Conservation (phyloP, 2,113 vertebrate genomes). For the Cranoglanis bouderius region DNA sequence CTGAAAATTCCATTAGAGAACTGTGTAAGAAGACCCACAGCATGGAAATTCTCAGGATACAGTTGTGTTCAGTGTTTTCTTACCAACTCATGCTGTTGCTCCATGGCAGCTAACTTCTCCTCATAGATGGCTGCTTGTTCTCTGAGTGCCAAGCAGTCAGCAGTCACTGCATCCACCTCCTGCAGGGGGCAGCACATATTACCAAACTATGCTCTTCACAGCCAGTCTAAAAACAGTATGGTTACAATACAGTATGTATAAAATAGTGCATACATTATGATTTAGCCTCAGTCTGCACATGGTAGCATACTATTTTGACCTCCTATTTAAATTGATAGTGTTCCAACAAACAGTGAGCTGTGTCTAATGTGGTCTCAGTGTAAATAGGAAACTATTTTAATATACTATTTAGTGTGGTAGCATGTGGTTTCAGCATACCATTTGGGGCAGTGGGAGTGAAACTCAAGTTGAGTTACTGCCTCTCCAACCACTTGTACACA, state of each 20-base stretch:
- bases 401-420: neutral
- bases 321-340: neutral
- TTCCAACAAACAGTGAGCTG: neutral
- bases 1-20: neutral
- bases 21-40: neutral
- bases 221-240: neutral
- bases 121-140: constrained; percentile 74
- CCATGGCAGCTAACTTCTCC: constrained; percentile 71
- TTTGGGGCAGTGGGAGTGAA: constrained; percentile 49
- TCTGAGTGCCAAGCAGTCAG: constrained; percentile 72
- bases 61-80: constrained; percentile 20
- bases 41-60: neutral
- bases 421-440: neutral
- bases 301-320: neutral
- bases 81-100: constrained; percentile 68
- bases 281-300: neutral
- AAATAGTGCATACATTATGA: neutral
- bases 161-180: constrained; percentile 71
- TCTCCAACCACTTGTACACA: neutral
- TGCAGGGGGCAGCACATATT: constrained; percentile 60
- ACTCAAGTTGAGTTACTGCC: neutral
- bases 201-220: constrained; percentile 13
- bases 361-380: neutral
- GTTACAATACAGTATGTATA: neutral
- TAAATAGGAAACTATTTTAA: neutral